Percentiles rank a stretch among this genome's conserved stretches.
These are phyloP conservation scores for Drosophila diplacantha DNA, from an alignment of 2,888 invertebrate species.

Conservation along the genomic window DNA sequence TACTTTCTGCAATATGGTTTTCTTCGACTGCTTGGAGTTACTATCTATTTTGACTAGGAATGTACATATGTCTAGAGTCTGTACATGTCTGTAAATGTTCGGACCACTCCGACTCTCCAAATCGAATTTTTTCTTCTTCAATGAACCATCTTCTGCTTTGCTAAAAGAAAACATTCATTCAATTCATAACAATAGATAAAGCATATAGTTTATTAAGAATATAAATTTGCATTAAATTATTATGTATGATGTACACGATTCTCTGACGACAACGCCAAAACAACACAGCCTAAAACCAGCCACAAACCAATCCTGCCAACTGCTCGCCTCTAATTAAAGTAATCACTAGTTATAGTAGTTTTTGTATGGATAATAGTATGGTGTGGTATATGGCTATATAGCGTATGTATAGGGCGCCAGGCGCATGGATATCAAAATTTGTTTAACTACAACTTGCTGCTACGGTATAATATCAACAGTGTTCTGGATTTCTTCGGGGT, in stretches of 20 bases:
- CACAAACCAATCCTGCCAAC: constrained; percentile 57
- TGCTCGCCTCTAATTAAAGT: constrained; percentile 55
- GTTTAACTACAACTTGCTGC: constrained; percentile 51
- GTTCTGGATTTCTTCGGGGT: constrained; percentile 34
- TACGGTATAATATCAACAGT: constrained; percentile 66
- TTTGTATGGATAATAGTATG: constrained; percentile 37
- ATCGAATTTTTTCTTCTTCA: not conserved
- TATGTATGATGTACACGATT: constrained; percentile 51
- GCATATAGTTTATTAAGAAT: constrained; percentile 33
- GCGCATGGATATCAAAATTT: constrained; percentile 48
- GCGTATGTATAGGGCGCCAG: constrained; percentile 44
- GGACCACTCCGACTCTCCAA: not conserved
- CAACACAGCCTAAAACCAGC: constrained; percentile 70
- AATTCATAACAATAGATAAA: constrained; percentile 21
- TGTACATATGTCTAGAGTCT: not conserved
- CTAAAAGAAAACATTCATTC: no score
- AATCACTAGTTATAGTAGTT: constrained; percentile 47
- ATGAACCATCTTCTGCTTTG: not conserved
- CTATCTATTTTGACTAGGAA: not conserved
- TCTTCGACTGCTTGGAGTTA: not conserved
- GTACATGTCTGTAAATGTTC: no score
- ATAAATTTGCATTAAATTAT: constrained; percentile 52
- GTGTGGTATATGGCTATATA: constrained; percentile 39
- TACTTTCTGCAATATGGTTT: not conserved
- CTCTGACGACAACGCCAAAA: constrained; percentile 64